A percentile compares a stretch with the other conserved stretches of the same genome.
Evolutionary conservation across 2,113 vertebrate genomes (phyloP).

Genomic region (Herpetotheres cachinnans): DNA sequence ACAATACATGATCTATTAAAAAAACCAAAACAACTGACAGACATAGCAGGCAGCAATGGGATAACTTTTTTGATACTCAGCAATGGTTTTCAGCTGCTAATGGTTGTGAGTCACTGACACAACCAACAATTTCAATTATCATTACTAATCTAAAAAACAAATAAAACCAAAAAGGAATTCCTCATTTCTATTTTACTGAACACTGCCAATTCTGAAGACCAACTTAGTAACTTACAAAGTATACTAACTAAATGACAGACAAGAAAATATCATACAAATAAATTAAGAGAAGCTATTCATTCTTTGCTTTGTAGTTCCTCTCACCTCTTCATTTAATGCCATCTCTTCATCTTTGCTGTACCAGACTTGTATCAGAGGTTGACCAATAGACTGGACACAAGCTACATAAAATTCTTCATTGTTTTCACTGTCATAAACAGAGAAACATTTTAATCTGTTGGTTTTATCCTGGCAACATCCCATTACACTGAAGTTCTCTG

Average conservation of each 20-base stretch:
- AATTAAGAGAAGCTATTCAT: background rate
- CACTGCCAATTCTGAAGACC: background rate
- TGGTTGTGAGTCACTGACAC: background rate
- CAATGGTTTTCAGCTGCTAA: background rate
- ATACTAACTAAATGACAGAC: background rate
- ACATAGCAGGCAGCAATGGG: background rate
- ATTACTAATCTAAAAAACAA: background rate
- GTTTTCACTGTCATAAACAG: background rate
- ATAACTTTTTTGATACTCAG: background rate
- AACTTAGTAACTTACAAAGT: background rate
- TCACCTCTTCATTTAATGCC: background rate
- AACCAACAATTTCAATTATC: background rate
- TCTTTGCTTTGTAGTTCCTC: background rate
- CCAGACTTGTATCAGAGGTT: background rate
- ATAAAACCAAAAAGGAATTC: background rate
- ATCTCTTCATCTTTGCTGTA: background rate
- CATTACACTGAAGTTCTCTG: background rate
- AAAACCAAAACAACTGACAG: background rate
- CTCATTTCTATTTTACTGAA: background rate
- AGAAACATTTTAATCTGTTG: background rate
- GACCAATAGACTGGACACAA: background rate
- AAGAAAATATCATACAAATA: background rate
- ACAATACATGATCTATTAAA: background rate
- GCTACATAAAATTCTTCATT: background rate
- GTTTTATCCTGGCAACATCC: background rate